Conservation (phyloP, 2,888 invertebrate genomes). For the Acrobasis repandana region DNA sequence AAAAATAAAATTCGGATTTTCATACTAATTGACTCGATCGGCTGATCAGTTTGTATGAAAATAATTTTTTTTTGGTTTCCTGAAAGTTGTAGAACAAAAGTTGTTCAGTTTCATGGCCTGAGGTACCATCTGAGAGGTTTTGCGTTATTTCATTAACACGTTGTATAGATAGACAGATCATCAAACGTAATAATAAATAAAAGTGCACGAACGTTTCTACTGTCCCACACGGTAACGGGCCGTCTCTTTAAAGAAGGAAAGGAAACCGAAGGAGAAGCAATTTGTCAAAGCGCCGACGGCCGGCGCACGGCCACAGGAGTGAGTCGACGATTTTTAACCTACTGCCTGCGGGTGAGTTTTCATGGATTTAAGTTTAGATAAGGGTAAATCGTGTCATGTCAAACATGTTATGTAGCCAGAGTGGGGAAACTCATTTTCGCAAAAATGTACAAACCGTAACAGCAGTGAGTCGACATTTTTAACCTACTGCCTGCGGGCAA, state of each 20-base stretch:
- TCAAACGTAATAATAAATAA: neutral
- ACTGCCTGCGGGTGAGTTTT: neutral
- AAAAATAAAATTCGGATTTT: too few relatives aligned
- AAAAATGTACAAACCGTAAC: too few relatives aligned
- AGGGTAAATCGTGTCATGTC: conserved; percentile 6
- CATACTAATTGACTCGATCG: too few relatives aligned
- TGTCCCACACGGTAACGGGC: conserved; percentile 11
- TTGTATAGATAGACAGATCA: too few relatives aligned
- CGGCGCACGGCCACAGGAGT: conserved; percentile 18
- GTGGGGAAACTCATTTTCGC: neutral
- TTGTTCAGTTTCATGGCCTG: too few relatives aligned
- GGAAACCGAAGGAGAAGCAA: conserved; percentile 24
- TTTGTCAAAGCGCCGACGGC: conserved; percentile 23
- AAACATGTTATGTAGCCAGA: conserved; percentile 3
- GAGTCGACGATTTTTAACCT: conserved; percentile 27
- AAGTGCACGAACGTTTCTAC: conserved; percentile 14
- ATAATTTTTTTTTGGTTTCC: too few relatives aligned
- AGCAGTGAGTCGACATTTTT: too few relatives aligned
- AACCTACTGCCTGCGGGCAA: too few relatives aligned
- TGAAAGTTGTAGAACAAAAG: too few relatives aligned
- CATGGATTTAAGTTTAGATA: neutral
- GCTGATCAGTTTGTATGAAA: too few relatives aligned
- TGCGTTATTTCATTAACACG: too few relatives aligned
- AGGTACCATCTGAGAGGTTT: too few relatives aligned
- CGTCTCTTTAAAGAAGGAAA: conserved; percentile 23